Base-by-base conservation (phyloP, 1,140 invertebrate species). In the Pseudobourletiella spinata region DNA sequence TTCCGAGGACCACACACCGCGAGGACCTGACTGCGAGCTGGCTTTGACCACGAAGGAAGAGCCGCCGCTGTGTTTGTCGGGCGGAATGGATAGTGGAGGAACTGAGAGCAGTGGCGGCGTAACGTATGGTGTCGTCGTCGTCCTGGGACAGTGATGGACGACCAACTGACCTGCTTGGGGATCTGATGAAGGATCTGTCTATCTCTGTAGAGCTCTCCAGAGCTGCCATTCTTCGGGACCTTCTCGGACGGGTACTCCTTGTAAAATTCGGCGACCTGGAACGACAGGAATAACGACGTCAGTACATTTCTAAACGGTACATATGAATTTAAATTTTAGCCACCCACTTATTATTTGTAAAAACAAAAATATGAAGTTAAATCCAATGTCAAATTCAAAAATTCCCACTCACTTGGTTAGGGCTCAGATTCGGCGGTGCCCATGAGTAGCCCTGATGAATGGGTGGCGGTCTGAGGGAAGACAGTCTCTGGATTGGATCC, bases 161-260 rank as follows among this genome's bases (percentile, higher is more conserved):
- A n/a, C n/a, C n/a, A n/a, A 43, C 59, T 28, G 42, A 70, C 68
- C 78, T 98, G 94, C 75, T 91, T 92, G 16, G 94, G 94, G 69
- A 97, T 79, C 76, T 98, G 94, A 54, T 82, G 79, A 57, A 91
- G 86, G 63, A 98, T 77, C 76, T 94, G 88, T 64, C 86, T 82
- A 72, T 89, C 83, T 66, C 91, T 74, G 75, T 84, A 79, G 72
- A 86, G 80, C 76, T 93, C 87, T 28, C 91, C 89, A 44, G 84
- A 78, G 24, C 84, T 83, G 44, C 85, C 86, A 57, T 88, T 72
- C 67, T 83, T 79, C 18, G 89, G 89, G 56, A 91, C 84, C 73
- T 87, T 85, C 70, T 86, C 82, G 64, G 84, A 78, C 22, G 61
- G 64, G 50, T 61, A 69, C 2, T 64, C 62, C 30, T 64, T 55